Conservation (phyloP, 2,113 vertebrate genomes). For the Zosterops borbonicus region DNA sequence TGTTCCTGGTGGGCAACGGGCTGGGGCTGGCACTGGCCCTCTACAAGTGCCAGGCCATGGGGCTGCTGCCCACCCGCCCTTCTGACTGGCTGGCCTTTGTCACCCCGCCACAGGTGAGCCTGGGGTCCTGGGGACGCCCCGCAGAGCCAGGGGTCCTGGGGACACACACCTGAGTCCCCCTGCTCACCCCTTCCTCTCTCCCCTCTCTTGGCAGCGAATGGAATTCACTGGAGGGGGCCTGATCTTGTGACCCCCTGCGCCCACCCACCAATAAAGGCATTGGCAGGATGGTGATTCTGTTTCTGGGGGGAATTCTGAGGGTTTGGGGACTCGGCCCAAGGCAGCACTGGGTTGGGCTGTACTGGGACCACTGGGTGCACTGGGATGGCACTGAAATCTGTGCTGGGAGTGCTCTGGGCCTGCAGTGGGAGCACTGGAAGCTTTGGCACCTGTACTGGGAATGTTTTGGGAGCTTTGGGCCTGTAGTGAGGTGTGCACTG, state of each 20-base stretch:
- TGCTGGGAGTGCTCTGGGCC: background rate
- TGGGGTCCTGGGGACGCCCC: accelerated
- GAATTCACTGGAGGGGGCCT: slow-evolving; percentile 94
- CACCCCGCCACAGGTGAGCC: slow-evolving; percentile 83
- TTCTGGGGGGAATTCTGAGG: background rate
- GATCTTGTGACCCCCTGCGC: slow-evolving; percentile 73
- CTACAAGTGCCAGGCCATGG: slow-evolving; percentile 99
- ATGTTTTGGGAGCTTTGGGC: background rate
- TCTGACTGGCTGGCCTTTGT: slow-evolving; percentile 97
- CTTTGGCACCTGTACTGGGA: background rate
- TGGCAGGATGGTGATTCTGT: background rate
- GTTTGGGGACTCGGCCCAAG: background rate
- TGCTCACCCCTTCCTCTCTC: background rate
- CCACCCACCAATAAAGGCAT: background rate
- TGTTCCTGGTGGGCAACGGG: slow-evolving; percentile 93
- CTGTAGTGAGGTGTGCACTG: background rate
- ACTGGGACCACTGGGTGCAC: background rate
- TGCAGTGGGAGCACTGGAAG: background rate
- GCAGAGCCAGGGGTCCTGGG: too few species aligned
- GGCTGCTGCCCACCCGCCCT: slow-evolving; percentile 92
- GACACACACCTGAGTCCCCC: accelerated
- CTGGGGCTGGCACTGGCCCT: slow-evolving; percentile 91
- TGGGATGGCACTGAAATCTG: background rate
- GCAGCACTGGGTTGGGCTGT: accelerated
- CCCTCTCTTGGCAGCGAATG: slow-evolving; percentile 80